These are phyloP conservation scores for Oxyruncus cristatus DNA, from an alignment of 2,113 vertebrate species.

Conservation along the genomic window DNA sequence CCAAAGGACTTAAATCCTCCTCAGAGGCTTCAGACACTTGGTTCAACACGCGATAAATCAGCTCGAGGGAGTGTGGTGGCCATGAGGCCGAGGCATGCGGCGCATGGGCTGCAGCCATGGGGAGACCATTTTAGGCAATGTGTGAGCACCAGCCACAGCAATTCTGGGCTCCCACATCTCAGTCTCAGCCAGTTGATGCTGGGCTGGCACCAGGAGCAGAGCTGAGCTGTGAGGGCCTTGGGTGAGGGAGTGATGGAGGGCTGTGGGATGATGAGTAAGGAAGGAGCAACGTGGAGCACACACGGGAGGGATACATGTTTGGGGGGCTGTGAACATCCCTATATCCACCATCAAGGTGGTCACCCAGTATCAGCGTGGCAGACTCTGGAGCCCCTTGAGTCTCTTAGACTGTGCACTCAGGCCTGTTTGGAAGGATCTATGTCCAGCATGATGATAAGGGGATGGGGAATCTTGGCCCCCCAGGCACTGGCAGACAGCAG, in stretches of 20 bases:
- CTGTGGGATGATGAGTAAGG: not conserved
- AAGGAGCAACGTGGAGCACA: accelerated
- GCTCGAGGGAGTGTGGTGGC: not conserved
- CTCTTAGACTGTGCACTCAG: accelerated
- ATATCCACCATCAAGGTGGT: not conserved
- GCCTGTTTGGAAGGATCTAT: not conserved
- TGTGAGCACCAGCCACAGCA: not conserved
- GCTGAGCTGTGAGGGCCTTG: not conserved
- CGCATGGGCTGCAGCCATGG: accelerated
- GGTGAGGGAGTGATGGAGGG: not conserved
- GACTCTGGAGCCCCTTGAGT: not conserved
- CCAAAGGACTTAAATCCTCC: not conserved
- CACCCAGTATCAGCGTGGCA: not conserved
- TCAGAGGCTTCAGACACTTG: not conserved
- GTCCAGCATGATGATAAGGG: accelerated
- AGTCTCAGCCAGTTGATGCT: accelerated
- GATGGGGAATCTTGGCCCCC: not conserved
- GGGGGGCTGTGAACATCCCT: not conserved
- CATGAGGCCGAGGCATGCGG: not conserved
- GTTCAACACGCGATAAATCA: not conserved
- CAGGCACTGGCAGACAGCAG: not conserved
- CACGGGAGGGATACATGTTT: not conserved
- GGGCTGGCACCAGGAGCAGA: not conserved
- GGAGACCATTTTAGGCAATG: constrained; percentile 66
- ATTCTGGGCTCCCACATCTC: not conserved